Base-by-base conservation (phyloP, 2,797 vertebrate species). In the Iguana delicatissima region DNA sequence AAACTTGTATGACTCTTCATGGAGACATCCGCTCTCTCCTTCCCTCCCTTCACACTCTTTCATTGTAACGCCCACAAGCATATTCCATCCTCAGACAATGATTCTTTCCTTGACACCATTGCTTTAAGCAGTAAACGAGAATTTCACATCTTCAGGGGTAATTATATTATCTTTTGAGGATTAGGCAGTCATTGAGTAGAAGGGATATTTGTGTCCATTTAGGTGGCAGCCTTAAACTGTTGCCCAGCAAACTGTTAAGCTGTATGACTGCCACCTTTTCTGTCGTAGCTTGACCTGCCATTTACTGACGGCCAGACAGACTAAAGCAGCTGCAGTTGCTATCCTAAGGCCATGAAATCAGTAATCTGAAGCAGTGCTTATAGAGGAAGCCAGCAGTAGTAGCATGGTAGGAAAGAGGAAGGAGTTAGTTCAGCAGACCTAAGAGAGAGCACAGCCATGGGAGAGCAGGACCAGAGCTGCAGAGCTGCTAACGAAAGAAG, bases 151-250 rank as follows among this genome's bases (percentile, higher is more conserved):
- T n/a, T 7, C 62, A 59, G 9, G 22, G 18, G 24, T 80, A 32
- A 64, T 87, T 79, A 32, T 3, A 80, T 81, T n/a, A 55, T 38
- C 35, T 55, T 81, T 52, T 62, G 24, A 89, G 79, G 42, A 88
- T 24, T 72, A 38, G n/a, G 9, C 20, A 24, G 38, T 50, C 18
- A 64, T 64, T 79, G 74, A 42, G 14, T n/a, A 18, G 22, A 55
- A 80, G 46, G 13, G 1, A 52, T 42, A 26, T 38, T n/a, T 69
- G 26, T 42, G 14, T n/a, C 59, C 52, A 18, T 29, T 38, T 73
- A 50, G n/a, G 8, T 3, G n/a, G 7, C 50, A 38, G 26, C 10
- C 1, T 42, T 72, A 73, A 55, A 72, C 35, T 64, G n/a, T 57
- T 82, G 24, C n/a, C 50, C 79, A 72, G 6, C 57, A 14, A 88